Evolutionary conservation across 2,113 vertebrate species (phyloP), one percentile per base, ranked within the genome.

Genomic region (Pseudopipra pipra): DNA sequence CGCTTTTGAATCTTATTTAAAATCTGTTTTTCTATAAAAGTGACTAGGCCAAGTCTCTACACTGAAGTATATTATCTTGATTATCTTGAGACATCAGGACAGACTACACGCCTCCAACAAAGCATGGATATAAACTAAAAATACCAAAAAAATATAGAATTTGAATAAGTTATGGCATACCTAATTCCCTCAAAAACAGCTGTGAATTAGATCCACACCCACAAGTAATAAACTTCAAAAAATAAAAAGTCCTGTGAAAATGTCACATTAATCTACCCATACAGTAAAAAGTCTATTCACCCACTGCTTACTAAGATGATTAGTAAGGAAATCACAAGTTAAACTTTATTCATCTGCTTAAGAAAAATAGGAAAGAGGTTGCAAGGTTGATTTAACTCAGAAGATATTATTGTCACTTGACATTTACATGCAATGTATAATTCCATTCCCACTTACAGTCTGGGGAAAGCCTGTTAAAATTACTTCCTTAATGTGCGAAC

Each of bases 331-430:
- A 96, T 96, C 95, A 97, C 88, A 96, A 96, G 96, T 93, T 92
- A 94, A 96, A 94, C 88, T 96, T 95, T 96, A 97, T 96, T 96
- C 96, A 97, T 95, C 68, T 96, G 79, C 79, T 95, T 81, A 90
- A 94, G 94, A 92, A 94, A 96, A 95, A 94, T 88, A 94, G 80
- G 96, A 96, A 96, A 94, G 85, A 90, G 90, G 96, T 96, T 96
- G 88, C 90, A 96, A 94, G 87, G 90, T 96, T 94, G 86, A 93
- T 94, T 96, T 97, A 94, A 90, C 79, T 95, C 89, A 93, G 83
- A 95, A 96, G 92, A 96, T 96, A 96, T 97, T 97, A 96, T 95
- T 96, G 96, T 94, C 96, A 96, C 86, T 96, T 97, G 96, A 97
- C 96, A 97, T 97, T 96, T 96, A 95, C 66, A 80, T 76, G 95